phyloP scores from a whole-genome alignment of 2,113 vertebrate genomes.

The Sylvia atricapilla region DNA sequence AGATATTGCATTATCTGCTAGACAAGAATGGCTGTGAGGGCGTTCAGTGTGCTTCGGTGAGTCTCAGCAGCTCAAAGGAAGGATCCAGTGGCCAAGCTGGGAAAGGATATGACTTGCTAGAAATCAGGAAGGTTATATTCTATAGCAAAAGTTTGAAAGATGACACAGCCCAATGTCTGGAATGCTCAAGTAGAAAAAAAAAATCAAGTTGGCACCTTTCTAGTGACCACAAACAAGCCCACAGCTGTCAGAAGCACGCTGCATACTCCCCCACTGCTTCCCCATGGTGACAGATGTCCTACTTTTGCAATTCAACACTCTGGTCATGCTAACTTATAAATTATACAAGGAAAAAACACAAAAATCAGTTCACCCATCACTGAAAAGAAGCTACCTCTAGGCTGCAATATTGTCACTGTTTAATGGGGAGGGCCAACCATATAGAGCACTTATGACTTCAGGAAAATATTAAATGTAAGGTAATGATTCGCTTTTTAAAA shows the following conservation, averaged over 20 bases:
- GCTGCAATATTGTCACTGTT: slow-evolving; percentile 7
- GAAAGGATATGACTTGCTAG: not conserved
- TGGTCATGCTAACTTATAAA: slow-evolving; percentile 54
- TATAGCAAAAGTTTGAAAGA: not conserved
- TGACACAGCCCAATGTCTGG: not conserved
- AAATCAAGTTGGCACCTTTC: slow-evolving; percentile 18
- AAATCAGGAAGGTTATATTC: not conserved
- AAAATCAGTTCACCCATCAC: slow-evolving; percentile 28
- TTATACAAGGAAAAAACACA: slow-evolving; percentile 50
- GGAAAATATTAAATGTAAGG: not conserved
- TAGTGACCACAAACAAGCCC: slow-evolving; percentile 37
- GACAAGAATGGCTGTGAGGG: not conserved
- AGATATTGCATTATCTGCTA: not conserved
- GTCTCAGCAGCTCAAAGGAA: not conserved
- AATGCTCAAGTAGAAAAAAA: not conserved
- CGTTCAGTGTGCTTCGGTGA: not conserved
- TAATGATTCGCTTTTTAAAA: not conserved
- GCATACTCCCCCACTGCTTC: not conserved
- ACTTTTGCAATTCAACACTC: slow-evolving; percentile 48
- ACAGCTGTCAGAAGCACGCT: slow-evolving; percentile 15
- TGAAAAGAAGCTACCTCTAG: slow-evolving; percentile 47
- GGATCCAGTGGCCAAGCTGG: not conserved
- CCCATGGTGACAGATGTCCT: slow-evolving; percentile 66
- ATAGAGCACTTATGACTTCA: not conserved
- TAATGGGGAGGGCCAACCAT: not conserved